Base-by-base conservation (phyloP, 2,888 invertebrate genomes). In the Agrochola litura region DNA sequence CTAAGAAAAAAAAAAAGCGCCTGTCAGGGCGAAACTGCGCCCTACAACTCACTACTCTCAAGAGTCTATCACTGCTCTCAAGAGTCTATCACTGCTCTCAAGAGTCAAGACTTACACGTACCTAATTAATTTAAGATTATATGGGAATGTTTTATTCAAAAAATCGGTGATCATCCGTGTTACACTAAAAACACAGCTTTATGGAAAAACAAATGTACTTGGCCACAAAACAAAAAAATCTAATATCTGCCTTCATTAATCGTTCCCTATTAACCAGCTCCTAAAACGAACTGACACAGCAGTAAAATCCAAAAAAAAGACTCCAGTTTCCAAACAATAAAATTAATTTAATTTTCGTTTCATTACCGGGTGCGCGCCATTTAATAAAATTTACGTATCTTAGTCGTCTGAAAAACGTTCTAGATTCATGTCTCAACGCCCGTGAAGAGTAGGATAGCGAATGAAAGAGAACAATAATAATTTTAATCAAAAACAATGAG, bases 401-500 rank as follows among this genome's bases (percentile, higher is more conserved):
- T 79, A 86, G 76, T 77, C 65, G 76, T 72, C 68, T 82, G 82
- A 72, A 80, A 79, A 84, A 71, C 75, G 78, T 78, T 86, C 83
- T 79, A 84, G 88, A 89, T 89, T 89, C 89, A 86, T 89, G 89
- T 90, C 86, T 89, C 88, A 80, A 76, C 81, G 88, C 84, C 88
- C 86, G 85, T 86, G 85, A 86, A 76, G 81, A 86, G 75, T 69
- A 80, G 85, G 87, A 82, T 81, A 80, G 79, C 79, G 89, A 91
- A 91, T 92, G 92, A 93, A 93, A 91, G 91, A 88, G 91, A 91
- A 93, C 93, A 93, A 95, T 95, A 95, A 95, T 95, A 93, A 95
- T 95, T 95, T 95, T 95, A 95, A 95, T 95, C 95, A 95, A 93
- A 95, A 95, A 94, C 95, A 96, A 95, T 95, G 95, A 94, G 94